Percentiles rank a stretch among this genome's conserved stretches.
Conservation (phyloP, 2,113 vertebrate genomes). For the Oryzias curvinotus region DNA sequence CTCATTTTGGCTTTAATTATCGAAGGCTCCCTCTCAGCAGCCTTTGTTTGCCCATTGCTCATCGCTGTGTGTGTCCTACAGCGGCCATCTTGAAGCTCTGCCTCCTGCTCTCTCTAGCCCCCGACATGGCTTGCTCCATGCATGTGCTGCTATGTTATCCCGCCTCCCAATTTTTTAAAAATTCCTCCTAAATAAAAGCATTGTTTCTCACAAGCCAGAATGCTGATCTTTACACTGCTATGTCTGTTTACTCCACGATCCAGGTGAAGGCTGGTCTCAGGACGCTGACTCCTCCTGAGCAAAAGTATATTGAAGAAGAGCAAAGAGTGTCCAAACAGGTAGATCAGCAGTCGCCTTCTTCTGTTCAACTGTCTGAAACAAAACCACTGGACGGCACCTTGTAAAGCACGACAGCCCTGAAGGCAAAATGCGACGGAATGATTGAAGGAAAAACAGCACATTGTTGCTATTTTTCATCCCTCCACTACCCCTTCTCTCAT, state of each 20-base stretch:
- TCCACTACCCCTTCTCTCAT: slow-evolving; percentile 51
- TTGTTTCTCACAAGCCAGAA: slow-evolving; percentile 5
- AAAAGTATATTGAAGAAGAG: slow-evolving; percentile 99
- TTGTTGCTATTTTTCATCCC: slow-evolving; percentile 41
- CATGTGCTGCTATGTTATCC: slow-evolving; percentile 39
- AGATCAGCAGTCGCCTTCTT: slow-evolving; percentile 48
- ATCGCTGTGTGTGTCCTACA: slow-evolving; percentile 65
- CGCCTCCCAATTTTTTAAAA: not conserved
- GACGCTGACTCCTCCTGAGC: slow-evolving; percentile 93
- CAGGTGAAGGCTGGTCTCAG: slow-evolving; percentile 96
- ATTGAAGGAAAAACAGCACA: slow-evolving; percentile 71
- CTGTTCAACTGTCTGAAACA: slow-evolving; percentile 36
- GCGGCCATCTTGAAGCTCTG: slow-evolving; percentile 76
- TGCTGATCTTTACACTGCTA: slow-evolving; percentile 18
- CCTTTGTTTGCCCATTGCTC: slow-evolving; percentile 72
- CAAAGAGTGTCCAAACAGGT: slow-evolving; percentile 98
- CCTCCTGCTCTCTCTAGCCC: slow-evolving; percentile 40
- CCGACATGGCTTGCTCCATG: slow-evolving; percentile 45
- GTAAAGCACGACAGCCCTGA: slow-evolving; percentile 67
- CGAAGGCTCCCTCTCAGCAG: slow-evolving; percentile 70
- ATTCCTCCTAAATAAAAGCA: slow-evolving; percentile 8
- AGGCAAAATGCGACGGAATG: slow-evolving; percentile 65
- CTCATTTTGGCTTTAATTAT: slow-evolving; percentile 79
- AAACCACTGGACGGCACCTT: slow-evolving; percentile 62
- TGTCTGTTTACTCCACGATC: slow-evolving; percentile 63